Base-by-base conservation (phyloP, 2,797 vertebrate genomes). In the Benthosema pterotum region DNA sequence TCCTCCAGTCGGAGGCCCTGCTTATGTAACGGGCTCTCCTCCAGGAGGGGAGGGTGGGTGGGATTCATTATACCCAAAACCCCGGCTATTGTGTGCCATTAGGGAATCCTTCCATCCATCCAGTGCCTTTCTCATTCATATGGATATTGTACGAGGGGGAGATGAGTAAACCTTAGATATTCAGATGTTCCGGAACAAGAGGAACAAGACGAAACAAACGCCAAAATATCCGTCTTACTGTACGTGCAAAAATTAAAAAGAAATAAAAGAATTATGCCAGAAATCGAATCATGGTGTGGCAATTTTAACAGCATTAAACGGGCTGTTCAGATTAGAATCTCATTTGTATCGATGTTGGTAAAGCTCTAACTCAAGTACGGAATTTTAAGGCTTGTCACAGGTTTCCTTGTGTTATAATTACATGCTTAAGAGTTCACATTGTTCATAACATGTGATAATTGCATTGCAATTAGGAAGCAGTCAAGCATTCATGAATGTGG, bases 381-480 rank as follows among this genome's bases (percentile, higher is more conserved):
- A 51, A 82, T 87, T 88, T 79, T 74, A 80, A 81, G 90, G 83
- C 85, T 83, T 63, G 72, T 85, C 83, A 72, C 85, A 89, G 86
- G 84, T 90, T 91, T 88, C 75, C 82, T 78, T 85, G 78, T 89
- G 81, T 83, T 89, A 87, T 90, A 91, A 93, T 90, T 87, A 88
- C 82, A 91, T 87, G 75, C 84, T 90, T 88, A 87, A 88, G 81
- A 88, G 84, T 91, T 89, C 83, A 88, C 85, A 82, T 83, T 89
- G 89, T 90, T 89, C 86, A 82, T 89, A 90, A 90, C 87, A 89
- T 87, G 85, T 86, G 83, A 89, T 89, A 90, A 91, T 88, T 87
- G 83, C 83, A 75, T 83, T 56, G 57, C 88, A 93, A 93, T 92
- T 93, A 89, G 86, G 82, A 91, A 75, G 83, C 87, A 89, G 88